phyloP scores from a whole-genome alignment of 2,797 vertebrate genomes.

The Garrulus glandarius region DNA sequence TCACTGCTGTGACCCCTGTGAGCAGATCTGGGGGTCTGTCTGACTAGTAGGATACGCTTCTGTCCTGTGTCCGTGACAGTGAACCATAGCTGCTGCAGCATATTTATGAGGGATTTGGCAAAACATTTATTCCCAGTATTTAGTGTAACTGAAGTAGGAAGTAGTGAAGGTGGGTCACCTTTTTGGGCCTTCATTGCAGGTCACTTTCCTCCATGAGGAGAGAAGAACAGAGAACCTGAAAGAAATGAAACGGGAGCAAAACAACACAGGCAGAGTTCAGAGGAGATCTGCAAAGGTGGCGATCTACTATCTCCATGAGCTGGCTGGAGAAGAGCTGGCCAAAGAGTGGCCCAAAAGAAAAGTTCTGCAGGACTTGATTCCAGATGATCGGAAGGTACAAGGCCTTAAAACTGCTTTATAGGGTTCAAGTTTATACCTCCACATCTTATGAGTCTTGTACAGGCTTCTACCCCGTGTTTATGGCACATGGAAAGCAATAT shows the following conservation, averaged over 20 bases:
- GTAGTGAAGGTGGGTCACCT: neutral
- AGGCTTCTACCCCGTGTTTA: neutral
- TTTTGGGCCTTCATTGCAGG: conserved; percentile 67
- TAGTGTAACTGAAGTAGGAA: neutral
- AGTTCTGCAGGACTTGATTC: conserved; percentile 91
- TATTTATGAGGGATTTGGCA: neutral
- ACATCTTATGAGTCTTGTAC: neutral
- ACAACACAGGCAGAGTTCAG: conserved; percentile 79
- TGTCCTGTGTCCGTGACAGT: neutral
- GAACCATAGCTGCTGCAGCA: neutral
- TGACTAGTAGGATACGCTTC: neutral
- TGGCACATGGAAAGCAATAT: neutral
- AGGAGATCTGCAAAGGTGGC: conserved; percentile 91
- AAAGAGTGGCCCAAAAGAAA: conserved; percentile 96
- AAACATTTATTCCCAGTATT: neutral
- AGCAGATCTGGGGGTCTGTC: neutral
- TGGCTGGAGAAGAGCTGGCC: conserved; percentile 88
- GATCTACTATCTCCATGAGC: conserved; percentile 89
- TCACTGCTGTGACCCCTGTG: neutral
- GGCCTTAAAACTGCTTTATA: neutral
- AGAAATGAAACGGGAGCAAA: conserved; percentile 75
- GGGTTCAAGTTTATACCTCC: neutral
- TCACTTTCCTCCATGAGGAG: conserved; percentile 70
- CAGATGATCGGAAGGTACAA: conserved; percentile 89
- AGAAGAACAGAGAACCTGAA: conserved; percentile 63